Conservation (phyloP, 2,113 vertebrate species). For the Rhynchomys soricoides region DNA sequence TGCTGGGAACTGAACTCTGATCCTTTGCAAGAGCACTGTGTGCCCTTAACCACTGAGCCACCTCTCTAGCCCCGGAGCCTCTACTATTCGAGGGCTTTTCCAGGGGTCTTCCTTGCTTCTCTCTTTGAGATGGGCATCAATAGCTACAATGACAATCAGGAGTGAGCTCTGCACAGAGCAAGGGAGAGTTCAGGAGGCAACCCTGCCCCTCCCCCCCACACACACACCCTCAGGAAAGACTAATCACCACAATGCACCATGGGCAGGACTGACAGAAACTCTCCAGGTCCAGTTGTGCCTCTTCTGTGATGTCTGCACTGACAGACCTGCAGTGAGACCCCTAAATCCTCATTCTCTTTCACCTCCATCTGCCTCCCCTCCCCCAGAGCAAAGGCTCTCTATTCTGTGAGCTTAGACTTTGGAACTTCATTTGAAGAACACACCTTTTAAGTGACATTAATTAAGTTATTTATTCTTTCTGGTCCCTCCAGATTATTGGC, state of each 20-base stretch:
- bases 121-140: not conserved
- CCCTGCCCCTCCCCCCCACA: not conserved
- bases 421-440: constrained; percentile 33
- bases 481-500: not conserved
- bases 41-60: not conserved
- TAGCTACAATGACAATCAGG: not conserved
- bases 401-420: not conserved
- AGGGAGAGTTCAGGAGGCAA: not conserved
- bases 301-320: not conserved
- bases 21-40: not conserved
- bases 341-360: not conserved
- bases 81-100: not conserved
- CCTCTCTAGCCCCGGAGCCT: not conserved
- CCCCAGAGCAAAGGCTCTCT: not conserved
- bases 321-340: not conserved
- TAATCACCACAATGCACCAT: too few species aligned
- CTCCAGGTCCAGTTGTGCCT: not conserved
- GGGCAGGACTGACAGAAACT: not conserved
- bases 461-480: constrained; percentile 2
- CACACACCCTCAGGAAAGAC: not conserved
- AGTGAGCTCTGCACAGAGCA: not conserved
- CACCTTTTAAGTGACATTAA: not conserved
- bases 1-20: not conserved
- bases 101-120: not conserved
- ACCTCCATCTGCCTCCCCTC: too few species aligned